phyloP scores from a whole-genome alignment of 2,113 vertebrate species.

The Antechinus flavipes region DNA sequence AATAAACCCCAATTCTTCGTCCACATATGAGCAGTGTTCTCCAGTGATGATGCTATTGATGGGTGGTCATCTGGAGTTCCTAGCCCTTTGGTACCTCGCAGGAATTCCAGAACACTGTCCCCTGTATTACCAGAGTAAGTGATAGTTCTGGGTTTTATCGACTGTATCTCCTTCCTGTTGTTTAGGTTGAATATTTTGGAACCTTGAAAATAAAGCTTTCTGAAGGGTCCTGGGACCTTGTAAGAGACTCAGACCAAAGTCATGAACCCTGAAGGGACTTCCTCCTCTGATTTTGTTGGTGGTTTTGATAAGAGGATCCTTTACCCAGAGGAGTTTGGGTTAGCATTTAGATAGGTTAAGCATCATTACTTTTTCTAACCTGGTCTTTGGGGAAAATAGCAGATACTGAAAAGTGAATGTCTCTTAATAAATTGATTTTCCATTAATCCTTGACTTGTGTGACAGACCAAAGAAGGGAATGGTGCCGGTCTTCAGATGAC shows the following conservation, averaged over 20 bases:
- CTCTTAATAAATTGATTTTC: constrained; percentile 41
- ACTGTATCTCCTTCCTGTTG: constrained; percentile 36
- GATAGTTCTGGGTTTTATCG: background rate
- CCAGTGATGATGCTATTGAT: constrained; percentile 62
- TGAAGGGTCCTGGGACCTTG: background rate
- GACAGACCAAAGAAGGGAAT: constrained; percentile 7
- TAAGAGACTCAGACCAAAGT: background rate
- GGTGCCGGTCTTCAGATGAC: constrained; percentile 7
- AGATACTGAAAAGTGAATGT: constrained; percentile 8
- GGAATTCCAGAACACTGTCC: constrained; percentile 50
- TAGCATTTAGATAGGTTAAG: background rate
- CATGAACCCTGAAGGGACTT: background rate
- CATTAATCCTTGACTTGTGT: background rate
- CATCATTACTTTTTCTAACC: background rate
- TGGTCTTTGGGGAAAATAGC: constrained; percentile 24
- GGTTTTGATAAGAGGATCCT: constrained; percentile 10
- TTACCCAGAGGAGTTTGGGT: constrained; percentile 16
- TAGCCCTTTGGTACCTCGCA: constrained; percentile 60
- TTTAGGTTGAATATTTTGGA: constrained; percentile 40
- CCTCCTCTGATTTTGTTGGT: constrained; percentile 26
- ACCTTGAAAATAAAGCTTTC: background rate
- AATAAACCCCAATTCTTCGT: constrained; percentile 53
- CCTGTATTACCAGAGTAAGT: constrained; percentile 29
- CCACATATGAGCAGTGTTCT: constrained; percentile 43
- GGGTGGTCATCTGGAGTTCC: constrained; percentile 58